Percentiles rank a stretch among this genome's conserved stretches.
Conservation (phyloP, 2,888 invertebrate species). For the Synanthedon vespiformis region DNA sequence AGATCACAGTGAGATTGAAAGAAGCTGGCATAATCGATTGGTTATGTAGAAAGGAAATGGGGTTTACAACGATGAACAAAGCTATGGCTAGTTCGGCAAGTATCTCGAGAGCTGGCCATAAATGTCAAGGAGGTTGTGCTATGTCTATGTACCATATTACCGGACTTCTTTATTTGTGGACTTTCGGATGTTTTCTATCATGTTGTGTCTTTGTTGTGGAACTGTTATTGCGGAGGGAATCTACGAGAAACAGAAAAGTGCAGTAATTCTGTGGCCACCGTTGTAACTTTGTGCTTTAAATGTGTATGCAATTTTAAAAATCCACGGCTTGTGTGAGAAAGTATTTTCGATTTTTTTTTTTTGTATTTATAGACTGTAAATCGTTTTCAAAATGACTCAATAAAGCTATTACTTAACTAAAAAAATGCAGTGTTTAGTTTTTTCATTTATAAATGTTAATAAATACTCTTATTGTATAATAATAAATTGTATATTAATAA, state of each 20-base stretch:
- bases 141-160: conserved; percentile 33
- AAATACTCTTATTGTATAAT: too few relatives aligned
- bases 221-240: conserved; percentile 3
- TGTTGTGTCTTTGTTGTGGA: conserved; percentile 30
- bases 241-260: background rate
- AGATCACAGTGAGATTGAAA: conserved; percentile 24
- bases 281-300: too few relatives aligned
- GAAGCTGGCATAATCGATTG: conserved; percentile 35
- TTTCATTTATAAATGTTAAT: too few relatives aligned
- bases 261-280: background rate
- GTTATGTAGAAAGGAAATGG: conserved; percentile 19
- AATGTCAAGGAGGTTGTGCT: conserved; percentile 38
- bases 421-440: too few relatives aligned
- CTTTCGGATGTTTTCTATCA: conserved; percentile 32
- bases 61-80: conserved; percentile 28
- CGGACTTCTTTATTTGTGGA: conserved; percentile 38
- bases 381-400: too few relatives aligned
- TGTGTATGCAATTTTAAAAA: background rate
- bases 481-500: too few relatives aligned
- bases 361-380: too few relatives aligned
- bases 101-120: conserved; percentile 34
- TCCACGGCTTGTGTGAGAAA: too few relatives aligned
- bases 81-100: conserved; percentile 27
- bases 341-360: too few relatives aligned
- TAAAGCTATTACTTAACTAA: too few relatives aligned